Base-by-base conservation (phyloP, 35 echinoderm and acorn worm genomes). In the Amphiura filiformis region DNA sequence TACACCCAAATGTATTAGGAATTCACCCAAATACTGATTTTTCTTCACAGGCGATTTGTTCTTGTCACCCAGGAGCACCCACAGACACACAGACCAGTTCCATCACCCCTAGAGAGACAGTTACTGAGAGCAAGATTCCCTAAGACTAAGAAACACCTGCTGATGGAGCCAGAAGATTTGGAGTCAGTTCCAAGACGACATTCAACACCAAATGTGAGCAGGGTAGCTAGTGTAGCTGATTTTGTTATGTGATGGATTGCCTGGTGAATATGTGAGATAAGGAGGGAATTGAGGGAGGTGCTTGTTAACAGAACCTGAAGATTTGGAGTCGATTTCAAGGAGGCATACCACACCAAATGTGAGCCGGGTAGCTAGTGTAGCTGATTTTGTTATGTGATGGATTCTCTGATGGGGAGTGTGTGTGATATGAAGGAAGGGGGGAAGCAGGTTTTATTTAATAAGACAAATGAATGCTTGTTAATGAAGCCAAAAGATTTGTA, bases 111-210 rank as follows among this genome's bases (percentile, higher is more conserved):
- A 17, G 94, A 97, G 70, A 75, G 84, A 26, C 94, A 97, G n/a
- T 81, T 97, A 12, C 84, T 97, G 40, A 76, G 78, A 39, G 84
- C 93, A 47, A 80, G 94, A 32, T 97, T 97, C 70, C 94, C 94
- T 22, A 88, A 90, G 26, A 92, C 83, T 0, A 85, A n/a, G 26
- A 70, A 30, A 70, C 61, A n/a, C 28, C 15, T 70, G 26, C 23
- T 56, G 35, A 35, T 23, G 22, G 42, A 80, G 41, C 76, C 77
- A 81, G 41, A 26, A n/a, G n/a, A n/a, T n/a, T n/a, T n/a, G n/a
- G 41, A 47, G 17, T 4, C 41, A 9, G 17, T 47, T 47, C 4
- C 61, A 36, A 80, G 78, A 80, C 12, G 78, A 36, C 78, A 36
- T 37, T 80, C 78, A 1, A 36, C 34, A 12, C 78, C 34, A 3